Evolutionary conservation across 2,888 invertebrate genomes (phyloP), one percentile per base, ranked within the genome.

Genomic region (Anthophora plumipes): DNA sequence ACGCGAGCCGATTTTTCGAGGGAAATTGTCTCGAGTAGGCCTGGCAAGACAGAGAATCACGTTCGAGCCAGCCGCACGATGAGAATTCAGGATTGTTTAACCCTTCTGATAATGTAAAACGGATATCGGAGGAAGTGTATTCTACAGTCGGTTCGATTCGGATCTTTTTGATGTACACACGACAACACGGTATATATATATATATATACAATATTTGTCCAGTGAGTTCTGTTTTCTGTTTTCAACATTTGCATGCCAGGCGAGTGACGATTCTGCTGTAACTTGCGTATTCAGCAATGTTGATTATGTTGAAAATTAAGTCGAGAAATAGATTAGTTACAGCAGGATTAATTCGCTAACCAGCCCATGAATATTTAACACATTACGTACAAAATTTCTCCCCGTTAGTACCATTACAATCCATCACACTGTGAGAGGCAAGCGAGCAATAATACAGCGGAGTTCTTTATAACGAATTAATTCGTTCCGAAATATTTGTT

Each of bases 111-210:
- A n/a, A 12, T 14, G 31, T 31, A 5, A 43, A 52, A 71, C 37
- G 55, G 48, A 17, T 67, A n/a, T n/a, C n/a, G 17, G 20, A 76
- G 61, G 55, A 52, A 66, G 31, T 39, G 50, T n/a, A n/a, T 50
- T 60, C 75, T 63, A 46, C 48, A 11, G 20, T 50, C 48, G 25
- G 48, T 50, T 46, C 50, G 37, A 66, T 46, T n/a, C 75, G 20
- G 41, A 59, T 64, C 22, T 54, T n/a, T n/a, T n/a, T 41, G 22
- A 7, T 25, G 22, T 25, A 25, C 3, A 54, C 25, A 55, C 17
- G 31, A 63, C 59, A 48, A 63, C 59, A 48, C 20, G 37, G 9
- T 31, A 37, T 31, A 8, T 6, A n/a, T n/a, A n/a, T n/a, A n/a
- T n/a, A n/a, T n/a, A n/a, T n/a, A n/a, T n/a, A n/a, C n/a, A n/a